A percentile compares a stretch with the other conserved stretches of the same genome.
phyloP scores from a whole-genome alignment of 2,113 vertebrate genomes.

The Emydura subglobosa region DNA sequence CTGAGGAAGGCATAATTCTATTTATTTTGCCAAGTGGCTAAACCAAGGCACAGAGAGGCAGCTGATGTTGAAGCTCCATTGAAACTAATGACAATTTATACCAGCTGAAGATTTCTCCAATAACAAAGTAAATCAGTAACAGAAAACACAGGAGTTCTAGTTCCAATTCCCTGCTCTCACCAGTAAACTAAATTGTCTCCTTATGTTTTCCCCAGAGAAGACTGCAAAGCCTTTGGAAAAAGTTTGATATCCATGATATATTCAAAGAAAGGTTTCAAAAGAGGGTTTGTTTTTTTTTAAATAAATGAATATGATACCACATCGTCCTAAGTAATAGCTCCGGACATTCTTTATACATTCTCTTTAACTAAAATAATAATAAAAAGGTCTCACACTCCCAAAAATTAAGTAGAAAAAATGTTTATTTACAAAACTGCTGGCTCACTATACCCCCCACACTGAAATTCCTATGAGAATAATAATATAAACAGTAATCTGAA shows the following conservation, averaged over 20 bases:
- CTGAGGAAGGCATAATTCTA: not conserved
- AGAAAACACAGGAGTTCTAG: rapidly evolving
- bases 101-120: not conserved
- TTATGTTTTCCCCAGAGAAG: not conserved
- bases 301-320: not conserved
- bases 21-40: not conserved
- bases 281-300: not conserved
- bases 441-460: not conserved
- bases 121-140: not conserved
- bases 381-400: not conserved
- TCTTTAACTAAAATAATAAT: not conserved
- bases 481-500: not conserved
- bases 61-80: not conserved
- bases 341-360: not conserved
- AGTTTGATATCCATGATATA: not conserved
- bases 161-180: not conserved
- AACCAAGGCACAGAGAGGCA: rapidly evolving
- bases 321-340: not conserved
- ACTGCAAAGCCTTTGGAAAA: not conserved
- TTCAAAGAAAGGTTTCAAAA: not conserved
- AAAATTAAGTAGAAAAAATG: not conserved
- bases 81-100: not conserved
- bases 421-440: not conserved
- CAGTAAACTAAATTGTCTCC: not conserved
- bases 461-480: not conserved